Percentiles rank a stretch among this genome's conserved stretches.
Conservation (phyloP, 1,140 invertebrate species). For the Magallana gigas region DNA sequence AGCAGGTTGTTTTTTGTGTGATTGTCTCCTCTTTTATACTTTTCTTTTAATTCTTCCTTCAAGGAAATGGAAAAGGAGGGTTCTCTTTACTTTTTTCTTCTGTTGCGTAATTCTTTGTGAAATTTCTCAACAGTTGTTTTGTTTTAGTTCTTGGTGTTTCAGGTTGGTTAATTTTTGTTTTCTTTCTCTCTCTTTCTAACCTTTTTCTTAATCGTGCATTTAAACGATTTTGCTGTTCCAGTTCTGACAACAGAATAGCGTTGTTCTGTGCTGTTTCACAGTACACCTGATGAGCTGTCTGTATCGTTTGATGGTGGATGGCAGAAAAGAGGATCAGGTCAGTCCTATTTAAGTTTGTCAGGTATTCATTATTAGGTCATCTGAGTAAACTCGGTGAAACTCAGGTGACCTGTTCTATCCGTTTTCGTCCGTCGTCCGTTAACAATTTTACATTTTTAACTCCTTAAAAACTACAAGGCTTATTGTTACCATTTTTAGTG, state of each 20-base stretch:
- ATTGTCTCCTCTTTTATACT: constrained; percentile 16
- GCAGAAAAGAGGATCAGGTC: no score
- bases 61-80: constrained; percentile 26
- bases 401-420: no score
- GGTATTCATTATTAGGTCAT: no score
- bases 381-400: no score
- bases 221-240: neutral
- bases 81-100: constrained; percentile 35
- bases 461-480: no score
- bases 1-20: constrained; percentile 19
- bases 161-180: neutral
- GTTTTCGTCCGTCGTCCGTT: no score
- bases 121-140: constrained; percentile 44
- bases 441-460: no score
- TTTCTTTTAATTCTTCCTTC: constrained; percentile 32
- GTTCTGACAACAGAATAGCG: neutral
- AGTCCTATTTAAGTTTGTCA: no score
- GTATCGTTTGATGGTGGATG: no score
- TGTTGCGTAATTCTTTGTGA: neutral
- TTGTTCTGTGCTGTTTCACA: constrained; percentile 8
- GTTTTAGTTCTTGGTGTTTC: constrained; percentile 49
- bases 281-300: no score
- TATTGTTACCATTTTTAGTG: no score
- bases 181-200: constrained; percentile 7
- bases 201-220: neutral